A percentile compares a stretch with the other conserved stretches of the same genome.
These are phyloP conservation scores for Cyprinodon variegatus DNA, from an alignment of 2,113 vertebrate species.

Conservation along the genomic window DNA sequence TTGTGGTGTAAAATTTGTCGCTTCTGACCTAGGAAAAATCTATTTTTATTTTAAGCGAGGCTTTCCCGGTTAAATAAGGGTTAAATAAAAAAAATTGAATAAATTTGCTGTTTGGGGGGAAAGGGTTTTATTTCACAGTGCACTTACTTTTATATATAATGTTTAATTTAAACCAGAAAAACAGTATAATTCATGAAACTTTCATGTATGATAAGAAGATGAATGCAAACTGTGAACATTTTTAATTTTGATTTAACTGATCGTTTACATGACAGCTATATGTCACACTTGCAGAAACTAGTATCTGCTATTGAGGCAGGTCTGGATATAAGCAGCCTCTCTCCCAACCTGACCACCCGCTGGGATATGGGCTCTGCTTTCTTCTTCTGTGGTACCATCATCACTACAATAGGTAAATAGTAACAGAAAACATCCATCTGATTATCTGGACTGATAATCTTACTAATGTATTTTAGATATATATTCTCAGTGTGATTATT, in stretches of 20 bases:
- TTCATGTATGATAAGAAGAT: no score
- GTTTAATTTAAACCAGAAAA: no score
- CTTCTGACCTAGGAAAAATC: no score
- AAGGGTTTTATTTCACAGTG: no score
- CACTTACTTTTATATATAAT: no score
- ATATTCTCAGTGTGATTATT: neutral
- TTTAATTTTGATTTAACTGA: neutral
- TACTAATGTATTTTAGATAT: neutral
- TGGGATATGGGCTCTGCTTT: constrained; percentile 88
- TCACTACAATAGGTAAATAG: constrained; percentile 88
- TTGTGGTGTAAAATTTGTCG: no score
- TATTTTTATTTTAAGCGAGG: no score
- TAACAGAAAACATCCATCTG: neutral
- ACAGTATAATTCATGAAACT: no score
- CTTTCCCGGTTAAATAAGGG: no score
- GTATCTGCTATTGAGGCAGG: constrained; percentile 82
- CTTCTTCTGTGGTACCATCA: constrained; percentile 93
- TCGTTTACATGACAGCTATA: neutral
- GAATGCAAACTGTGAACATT: no score
- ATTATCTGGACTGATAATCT: neutral
- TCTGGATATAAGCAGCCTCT: constrained; percentile 76
- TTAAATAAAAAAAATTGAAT: no score
- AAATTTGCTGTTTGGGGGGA: no score
- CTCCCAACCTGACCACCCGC: constrained; percentile 75
- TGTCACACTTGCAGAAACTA: constrained; percentile 76